A percentile compares a stretch with the other conserved stretches of the same genome.
phyloP scores from a whole-genome alignment of 2,797 vertebrate species.

The Cossypha caffra region DNA sequence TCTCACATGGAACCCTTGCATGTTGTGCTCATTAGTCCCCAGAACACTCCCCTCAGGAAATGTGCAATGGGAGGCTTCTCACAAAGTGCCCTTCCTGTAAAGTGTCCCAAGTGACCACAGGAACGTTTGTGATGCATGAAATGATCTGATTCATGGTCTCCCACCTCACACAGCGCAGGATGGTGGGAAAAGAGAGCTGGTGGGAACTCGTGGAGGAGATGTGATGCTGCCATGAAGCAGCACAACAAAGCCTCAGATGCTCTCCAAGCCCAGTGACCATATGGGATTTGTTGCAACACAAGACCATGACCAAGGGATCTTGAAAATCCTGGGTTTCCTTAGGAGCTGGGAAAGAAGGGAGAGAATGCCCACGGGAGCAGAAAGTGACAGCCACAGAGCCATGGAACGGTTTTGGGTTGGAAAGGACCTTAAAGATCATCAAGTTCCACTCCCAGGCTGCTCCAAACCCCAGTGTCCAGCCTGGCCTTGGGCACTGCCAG shows the following conservation, averaged over 20 bases:
- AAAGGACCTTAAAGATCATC: background rate
- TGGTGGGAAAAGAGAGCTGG: accelerated
- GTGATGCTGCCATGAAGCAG: background rate
- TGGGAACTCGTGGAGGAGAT: accelerated
- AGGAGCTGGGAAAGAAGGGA: background rate
- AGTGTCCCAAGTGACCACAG: background rate
- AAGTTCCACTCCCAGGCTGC: background rate
- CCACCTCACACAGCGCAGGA: background rate
- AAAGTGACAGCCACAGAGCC: background rate
- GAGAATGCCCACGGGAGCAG: accelerated
- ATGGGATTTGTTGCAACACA: background rate
- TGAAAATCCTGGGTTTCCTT: background rate
- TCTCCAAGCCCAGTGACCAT: background rate
- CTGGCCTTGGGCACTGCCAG: background rate
- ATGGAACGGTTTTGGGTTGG: background rate
- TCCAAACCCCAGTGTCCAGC: accelerated
- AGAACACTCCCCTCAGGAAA: background rate
- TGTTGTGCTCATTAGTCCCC: background rate
- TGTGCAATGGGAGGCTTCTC: background rate
- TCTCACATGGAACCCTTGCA: background rate
- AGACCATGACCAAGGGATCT: background rate
- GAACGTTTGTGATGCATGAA: background rate
- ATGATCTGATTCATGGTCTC: background rate
- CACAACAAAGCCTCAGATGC: background rate
- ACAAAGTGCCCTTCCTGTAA: background rate